Evolutionary conservation across 2,797 vertebrate genomes (phyloP).

Genomic region (Prunella strophiata): DNA sequence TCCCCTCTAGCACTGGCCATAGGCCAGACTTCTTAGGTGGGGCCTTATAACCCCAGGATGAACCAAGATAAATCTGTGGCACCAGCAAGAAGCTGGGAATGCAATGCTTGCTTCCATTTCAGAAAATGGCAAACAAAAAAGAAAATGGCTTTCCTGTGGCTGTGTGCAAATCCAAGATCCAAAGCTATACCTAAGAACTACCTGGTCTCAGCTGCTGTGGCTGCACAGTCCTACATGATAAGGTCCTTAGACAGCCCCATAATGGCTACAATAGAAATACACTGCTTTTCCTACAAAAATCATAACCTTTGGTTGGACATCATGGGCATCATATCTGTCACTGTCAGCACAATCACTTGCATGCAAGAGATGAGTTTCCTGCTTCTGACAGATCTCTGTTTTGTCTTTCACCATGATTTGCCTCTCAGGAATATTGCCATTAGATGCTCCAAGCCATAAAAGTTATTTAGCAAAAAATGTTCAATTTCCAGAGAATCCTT

Average conservation of each 20-base stretch:
- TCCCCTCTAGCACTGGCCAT: constrained; percentile 47
- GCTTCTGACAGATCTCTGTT: background rate
- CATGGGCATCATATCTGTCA: background rate
- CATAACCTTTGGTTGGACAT: background rate
- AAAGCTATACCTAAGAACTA: background rate
- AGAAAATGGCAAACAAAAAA: background rate
- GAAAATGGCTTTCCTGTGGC: background rate
- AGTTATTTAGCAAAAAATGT: background rate
- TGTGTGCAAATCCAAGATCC: background rate
- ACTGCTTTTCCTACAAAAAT: background rate
- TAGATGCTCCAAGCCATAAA: background rate
- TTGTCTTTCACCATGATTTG: background rate
- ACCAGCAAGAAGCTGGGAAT: background rate
- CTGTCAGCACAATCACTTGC: background rate
- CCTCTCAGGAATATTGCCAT: background rate
- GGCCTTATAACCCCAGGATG: constrained; percentile 49
- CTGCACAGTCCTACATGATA: background rate
- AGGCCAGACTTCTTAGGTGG: constrained; percentile 59
- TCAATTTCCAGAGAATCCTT: background rate
- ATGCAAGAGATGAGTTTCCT: background rate
- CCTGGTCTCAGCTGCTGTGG: background rate
- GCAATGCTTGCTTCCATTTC: background rate
- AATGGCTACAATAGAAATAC: background rate
- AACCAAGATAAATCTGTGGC: constrained; percentile 59
- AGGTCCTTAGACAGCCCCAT: background rate